phyloP scores from a whole-genome alignment of 64 coral and sea anemone species.

The Stichodactyla helianthus region DNA sequence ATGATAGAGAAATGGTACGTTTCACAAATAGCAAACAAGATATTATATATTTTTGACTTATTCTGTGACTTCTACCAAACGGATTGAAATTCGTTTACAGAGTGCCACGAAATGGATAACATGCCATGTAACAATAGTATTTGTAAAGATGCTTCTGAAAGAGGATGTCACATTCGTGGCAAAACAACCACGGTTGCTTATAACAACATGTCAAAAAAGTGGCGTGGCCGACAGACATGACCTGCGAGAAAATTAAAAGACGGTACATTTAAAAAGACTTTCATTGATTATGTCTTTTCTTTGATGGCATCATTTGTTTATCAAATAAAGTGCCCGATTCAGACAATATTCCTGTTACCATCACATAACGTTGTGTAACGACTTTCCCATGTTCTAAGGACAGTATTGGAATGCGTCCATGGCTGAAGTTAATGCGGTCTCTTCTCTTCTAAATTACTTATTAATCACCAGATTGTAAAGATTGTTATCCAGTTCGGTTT shows the following conservation, averaged over 20 bases:
- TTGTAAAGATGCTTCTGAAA: not conserved
- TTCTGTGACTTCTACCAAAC: not conserved
- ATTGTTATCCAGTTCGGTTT: not conserved
- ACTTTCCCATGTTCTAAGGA: not conserved
- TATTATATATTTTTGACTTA: not conserved
- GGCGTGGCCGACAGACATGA: not conserved
- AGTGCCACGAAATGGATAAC: slow-evolving; percentile 20
- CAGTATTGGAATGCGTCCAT: slow-evolving; percentile 18
- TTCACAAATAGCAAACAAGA: not conserved
- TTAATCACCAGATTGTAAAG: not conserved
- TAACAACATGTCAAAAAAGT: slow-evolving; percentile 20
- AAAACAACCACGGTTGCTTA: slow-evolving; percentile 17
- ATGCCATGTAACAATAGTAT: slow-evolving; percentile 6
- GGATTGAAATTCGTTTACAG: not conserved
- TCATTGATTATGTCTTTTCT: not conserved
- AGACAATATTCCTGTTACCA: not conserved
- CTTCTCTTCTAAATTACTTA: not conserved
- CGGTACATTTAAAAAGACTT: not conserved
- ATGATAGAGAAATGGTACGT: not conserved
- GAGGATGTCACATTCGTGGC: slow-evolving; percentile 16
- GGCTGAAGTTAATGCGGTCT: not conserved
- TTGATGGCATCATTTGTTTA: not conserved
- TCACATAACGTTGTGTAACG: not conserved
- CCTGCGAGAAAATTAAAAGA: slow-evolving; percentile 12
- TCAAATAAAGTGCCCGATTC: not conserved